Evolutionary conservation across 1,140 invertebrate genomes (phyloP).

Genomic region (Cephus cinctus): DNA sequence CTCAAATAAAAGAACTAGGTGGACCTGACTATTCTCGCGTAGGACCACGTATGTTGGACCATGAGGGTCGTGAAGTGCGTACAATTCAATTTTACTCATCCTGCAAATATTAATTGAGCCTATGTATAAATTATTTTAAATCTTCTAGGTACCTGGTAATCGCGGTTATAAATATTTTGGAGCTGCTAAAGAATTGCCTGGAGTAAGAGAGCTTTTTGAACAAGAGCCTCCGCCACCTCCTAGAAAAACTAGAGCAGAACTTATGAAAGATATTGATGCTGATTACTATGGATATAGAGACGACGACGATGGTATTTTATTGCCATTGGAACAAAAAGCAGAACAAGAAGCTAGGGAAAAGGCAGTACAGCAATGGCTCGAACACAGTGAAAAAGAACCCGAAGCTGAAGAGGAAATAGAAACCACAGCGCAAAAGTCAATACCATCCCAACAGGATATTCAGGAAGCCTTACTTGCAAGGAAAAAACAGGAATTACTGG

Average conservation of each 20-base stretch:
- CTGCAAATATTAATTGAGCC: conserved; percentile 1
- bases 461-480: conserved; percentile 83
- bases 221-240: conserved; percentile 88
- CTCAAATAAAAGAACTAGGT: conserved; percentile 91
- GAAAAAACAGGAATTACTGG: conserved; percentile 87
- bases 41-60: conserved; percentile 92
- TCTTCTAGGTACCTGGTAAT: conserved; percentile 80
- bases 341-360: conserved; percentile 71
- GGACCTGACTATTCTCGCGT: conserved; percentile 92
- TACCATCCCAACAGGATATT: conserved; percentile 86
- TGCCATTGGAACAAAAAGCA: conserved; percentile 81
- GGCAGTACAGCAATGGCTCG: conserved; percentile 65
- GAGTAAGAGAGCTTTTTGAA: conserved; percentile 96
- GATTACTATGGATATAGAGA: conserved; percentile 99
- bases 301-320: conserved; percentile 94
- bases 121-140: conserved; percentile 10
- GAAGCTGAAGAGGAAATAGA: conserved; percentile 49
- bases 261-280: conserved; percentile 97
- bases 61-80: conserved; percentile 87
- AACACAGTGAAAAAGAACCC: conserved; percentile 60
- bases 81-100: background rate
- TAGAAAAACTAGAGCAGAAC: conserved; percentile 89
- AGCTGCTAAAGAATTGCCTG: conserved; percentile 96
- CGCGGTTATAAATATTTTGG: conserved; percentile 99
- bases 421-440: conserved; percentile 76